Evolutionary conservation across 2,113 vertebrate species (phyloP), one percentile per base, ranked within the genome.

Genomic region (Felis catus): DNA sequence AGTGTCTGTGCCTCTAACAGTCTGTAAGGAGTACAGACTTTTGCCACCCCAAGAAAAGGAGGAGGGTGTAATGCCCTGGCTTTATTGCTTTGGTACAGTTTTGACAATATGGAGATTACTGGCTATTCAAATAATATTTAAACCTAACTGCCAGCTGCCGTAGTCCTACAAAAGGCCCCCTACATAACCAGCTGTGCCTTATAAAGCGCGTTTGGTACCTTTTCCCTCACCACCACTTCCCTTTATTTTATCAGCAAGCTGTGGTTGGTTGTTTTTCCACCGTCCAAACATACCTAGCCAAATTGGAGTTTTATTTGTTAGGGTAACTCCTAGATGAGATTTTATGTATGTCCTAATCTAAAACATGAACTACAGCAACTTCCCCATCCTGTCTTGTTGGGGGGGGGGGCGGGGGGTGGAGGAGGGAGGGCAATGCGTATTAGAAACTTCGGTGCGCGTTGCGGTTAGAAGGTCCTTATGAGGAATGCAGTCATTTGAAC

Each of bases 231-330:
- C 79, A 45, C 16, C 41, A 21, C 1, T 27, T 81, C 63, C 85
- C 97, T 96, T 95, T 68, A 84, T 97, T 98, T 98, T 97, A 98
- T 98, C 98, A 98, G 98, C 98, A 97, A 98, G 95, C 97, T 98
- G 98, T 97, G 98, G 97, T 97, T 99, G 99, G 98, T 98, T 98
- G 97, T 98, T 99, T 98, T 98, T 98, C 97, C 97, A 96, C 98
- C 98, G 97, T 97, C 86, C 96, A 98, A 98, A 98, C 98, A 98
- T 98, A 98, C 98, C 98, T 98, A 98, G 98, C 97, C 97, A 97
- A 74, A 80, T 96, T 98, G 97, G 96, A 95, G 96, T 98, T 98
- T 99, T 99, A 98, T 99, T 98, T 98, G 98, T 98, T 98, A 95
- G 98, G 97, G 96, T 98, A 97, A 97, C 98, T 98, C 98, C 98